Conservation (phyloP, 2,113 vertebrate genomes). For the Vulpes vulpes region DNA sequence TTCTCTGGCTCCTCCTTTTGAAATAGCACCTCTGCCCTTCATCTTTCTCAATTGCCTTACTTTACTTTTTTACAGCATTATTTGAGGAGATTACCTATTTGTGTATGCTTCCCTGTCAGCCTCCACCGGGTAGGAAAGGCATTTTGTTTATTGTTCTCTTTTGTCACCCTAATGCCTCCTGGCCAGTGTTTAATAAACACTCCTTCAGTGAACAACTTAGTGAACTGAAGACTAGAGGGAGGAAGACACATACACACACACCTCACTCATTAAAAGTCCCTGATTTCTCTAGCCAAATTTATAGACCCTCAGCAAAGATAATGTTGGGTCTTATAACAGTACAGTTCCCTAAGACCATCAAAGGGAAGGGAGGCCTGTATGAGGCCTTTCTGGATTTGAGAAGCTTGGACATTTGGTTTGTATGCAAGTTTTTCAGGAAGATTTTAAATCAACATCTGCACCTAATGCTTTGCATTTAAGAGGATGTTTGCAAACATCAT, state of each 20-base stretch:
- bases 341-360: neutral
- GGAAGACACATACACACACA: neutral
- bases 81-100: neutral
- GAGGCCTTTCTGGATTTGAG: neutral
- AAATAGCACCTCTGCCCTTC: neutral
- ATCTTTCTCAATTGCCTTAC: neutral
- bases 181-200: neutral
- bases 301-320: neutral
- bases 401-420: neutral
- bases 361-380: neutral
- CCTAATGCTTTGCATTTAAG: neutral
- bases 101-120: too few species aligned
- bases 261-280: neutral
- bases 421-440: neutral
- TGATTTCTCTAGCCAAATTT: neutral
- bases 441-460: neutral
- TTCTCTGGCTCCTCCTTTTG: neutral
- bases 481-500: neutral
- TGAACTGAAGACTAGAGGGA: accelerated
- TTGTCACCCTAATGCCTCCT: neutral
- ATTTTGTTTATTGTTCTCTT: neutral
- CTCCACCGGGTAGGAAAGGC: neutral
- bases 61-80: neutral
- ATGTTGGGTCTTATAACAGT: neutral
- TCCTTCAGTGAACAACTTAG: neutral